These are phyloP conservation scores for Nestor notabilis DNA, from an alignment of 2,113 vertebrate genomes.

Conservation along the genomic window DNA sequence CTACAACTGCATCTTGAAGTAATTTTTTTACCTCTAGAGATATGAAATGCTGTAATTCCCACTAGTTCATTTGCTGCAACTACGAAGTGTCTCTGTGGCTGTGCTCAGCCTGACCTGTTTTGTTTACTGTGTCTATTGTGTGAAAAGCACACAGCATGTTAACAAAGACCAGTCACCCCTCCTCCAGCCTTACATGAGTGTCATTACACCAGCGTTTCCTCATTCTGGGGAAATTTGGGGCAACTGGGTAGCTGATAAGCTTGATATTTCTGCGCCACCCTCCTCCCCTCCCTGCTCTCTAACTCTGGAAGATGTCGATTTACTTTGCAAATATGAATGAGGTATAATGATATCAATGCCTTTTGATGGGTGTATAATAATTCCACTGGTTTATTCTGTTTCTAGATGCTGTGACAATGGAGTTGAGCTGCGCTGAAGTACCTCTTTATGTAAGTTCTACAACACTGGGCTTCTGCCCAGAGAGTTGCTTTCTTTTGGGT, in stretches of 20 bases:
- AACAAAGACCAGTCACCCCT: background rate
- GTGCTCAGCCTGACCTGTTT: background rate
- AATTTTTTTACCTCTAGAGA: background rate
- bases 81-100: background rate
- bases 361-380: constrained; percentile 21
- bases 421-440: constrained; percentile 83
- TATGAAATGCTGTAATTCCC: background rate
- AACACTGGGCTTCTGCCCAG: background rate
- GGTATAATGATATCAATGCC: background rate
- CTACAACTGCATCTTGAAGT: background rate
- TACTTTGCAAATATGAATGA: background rate
- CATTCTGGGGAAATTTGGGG: background rate
- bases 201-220: background rate
- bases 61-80: background rate
- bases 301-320: background rate
- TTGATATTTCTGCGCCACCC: background rate
- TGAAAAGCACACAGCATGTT: background rate
- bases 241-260: background rate
- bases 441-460: constrained; percentile 89
- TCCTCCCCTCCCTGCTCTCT: rapidly evolving
- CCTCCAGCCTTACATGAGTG: background rate
- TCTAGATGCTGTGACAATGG: constrained; percentile 86
- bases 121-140: background rate
- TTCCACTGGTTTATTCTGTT: constrained; percentile 49
- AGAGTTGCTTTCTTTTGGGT: constrained; percentile 10